phyloP scores from a whole-genome alignment of 2,113 vertebrate species.

The Potamarius usumacintae region DNA sequence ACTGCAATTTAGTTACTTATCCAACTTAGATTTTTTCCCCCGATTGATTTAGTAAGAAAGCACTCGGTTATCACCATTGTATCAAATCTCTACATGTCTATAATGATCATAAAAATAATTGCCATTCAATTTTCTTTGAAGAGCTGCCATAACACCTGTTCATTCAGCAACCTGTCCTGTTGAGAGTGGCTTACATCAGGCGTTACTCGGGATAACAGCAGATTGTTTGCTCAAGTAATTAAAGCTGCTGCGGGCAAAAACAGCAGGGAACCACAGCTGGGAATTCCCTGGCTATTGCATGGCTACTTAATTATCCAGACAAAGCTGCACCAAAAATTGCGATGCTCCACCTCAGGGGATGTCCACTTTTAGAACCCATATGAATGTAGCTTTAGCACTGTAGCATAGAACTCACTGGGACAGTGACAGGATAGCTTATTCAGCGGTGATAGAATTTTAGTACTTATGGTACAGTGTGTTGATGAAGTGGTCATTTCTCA shows the following conservation, averaged over 20 bases:
- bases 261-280: slow-evolving; percentile 53
- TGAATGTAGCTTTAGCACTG: background rate
- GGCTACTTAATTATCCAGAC: slow-evolving; percentile 50
- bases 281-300: slow-evolving; percentile 46
- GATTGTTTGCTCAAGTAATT: slow-evolving; percentile 55
- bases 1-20: background rate
- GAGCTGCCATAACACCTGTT: slow-evolving; percentile 46
- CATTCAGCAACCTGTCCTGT: slow-evolving; percentile 43
- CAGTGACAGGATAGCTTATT: background rate
- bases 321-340: slow-evolving; percentile 34
- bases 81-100: too few relatives aligned
- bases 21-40: background rate
- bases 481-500: background rate
- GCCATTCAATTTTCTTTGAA: slow-evolving; percentile 16
- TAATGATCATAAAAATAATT: background rate
- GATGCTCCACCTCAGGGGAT: slow-evolving; percentile 33
- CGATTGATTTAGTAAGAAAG: background rate
- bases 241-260: slow-evolving; percentile 48
- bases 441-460: background rate
- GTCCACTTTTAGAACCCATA: slow-evolving; percentile 8
- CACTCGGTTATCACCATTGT: background rate
- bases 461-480: background rate
- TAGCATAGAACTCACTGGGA: background rate
- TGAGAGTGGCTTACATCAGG: slow-evolving; percentile 52
- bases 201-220: slow-evolving; percentile 48